These are phyloP conservation scores for Collichthys lucidus DNA, from an alignment of 2,113 vertebrate genomes.

Conservation along the genomic window DNA sequence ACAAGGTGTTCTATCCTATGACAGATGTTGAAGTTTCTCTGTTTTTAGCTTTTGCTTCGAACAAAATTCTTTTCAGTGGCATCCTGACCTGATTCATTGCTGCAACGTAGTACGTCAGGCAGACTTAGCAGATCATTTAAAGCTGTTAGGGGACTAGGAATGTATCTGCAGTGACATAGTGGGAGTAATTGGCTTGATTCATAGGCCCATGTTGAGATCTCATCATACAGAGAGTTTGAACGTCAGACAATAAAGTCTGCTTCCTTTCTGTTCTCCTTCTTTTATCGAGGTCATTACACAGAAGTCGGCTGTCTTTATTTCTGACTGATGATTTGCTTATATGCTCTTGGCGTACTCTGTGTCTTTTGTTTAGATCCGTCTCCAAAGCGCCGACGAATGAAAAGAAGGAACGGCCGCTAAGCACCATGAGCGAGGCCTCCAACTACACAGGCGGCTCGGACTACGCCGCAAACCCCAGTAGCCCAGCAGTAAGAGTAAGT, in stretches of 20 bases:
- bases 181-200: constrained; percentile 72
- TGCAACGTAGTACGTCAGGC: constrained; percentile 41
- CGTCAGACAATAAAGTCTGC: constrained; percentile 38
- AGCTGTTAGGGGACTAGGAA: constrained; percentile 43
- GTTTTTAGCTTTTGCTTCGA: constrained; percentile 12
- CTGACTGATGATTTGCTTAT: constrained; percentile 30
- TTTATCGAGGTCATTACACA: constrained; percentile 26
- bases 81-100: constrained; percentile 41
- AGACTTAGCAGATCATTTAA: constrained; percentile 58
- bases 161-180: constrained; percentile 58
- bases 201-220: constrained; percentile 63
- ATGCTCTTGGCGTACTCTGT: constrained; percentile 38
- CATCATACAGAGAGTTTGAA: constrained; percentile 63
- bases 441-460: constrained; percentile 90
- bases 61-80: constrained; percentile 24
- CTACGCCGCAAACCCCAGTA: constrained; percentile 87
- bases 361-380: constrained; percentile 84
- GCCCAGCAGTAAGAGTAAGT: constrained; percentile 92
- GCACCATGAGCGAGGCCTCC: constrained; percentile 92
- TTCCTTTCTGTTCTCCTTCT: constrained; percentile 11
- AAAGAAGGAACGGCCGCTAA: constrained; percentile 91
- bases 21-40: constrained; percentile 16
- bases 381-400: constrained; percentile 90
- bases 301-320: constrained; percentile 19
- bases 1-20: constrained; percentile 33